Percentiles rank a stretch among this genome's conserved stretches.
These are phyloP conservation scores for Heliocidaris erythrogramma DNA, from an alignment of 35 echinoderm and acorn worm genomes.

Conservation along the genomic window DNA sequence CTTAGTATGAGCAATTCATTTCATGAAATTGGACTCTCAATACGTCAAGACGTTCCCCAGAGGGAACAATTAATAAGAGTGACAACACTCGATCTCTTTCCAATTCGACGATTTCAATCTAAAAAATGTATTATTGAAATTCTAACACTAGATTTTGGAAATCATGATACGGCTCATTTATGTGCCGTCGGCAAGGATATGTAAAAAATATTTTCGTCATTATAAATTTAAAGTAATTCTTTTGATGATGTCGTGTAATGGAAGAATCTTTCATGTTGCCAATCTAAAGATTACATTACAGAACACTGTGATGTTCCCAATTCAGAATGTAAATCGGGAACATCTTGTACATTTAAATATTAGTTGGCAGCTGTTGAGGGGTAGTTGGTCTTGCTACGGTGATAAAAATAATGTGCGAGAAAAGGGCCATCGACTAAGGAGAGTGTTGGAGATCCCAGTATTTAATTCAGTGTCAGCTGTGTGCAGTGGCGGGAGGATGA, in stretches of 20 bases:
- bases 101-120: not conserved
- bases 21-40: not conserved
- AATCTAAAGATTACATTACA: not conserved
- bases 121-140: not conserved
- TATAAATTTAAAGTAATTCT: not conserved
- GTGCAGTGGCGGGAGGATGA: too few species aligned
- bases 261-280: not conserved
- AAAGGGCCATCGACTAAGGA: too few species aligned
- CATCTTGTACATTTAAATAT: too few species aligned
- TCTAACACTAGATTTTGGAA: not conserved
- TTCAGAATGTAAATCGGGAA: too few species aligned
- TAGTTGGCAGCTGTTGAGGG: too few species aligned
- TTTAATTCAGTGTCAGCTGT: too few species aligned
- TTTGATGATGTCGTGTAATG: not conserved
- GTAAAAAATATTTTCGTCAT: not conserved
- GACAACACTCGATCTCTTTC: not conserved
- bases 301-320: not conserved
- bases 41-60: not conserved
- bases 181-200: not conserved
- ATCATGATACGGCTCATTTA: not conserved
- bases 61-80: not conserved
- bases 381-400: too few species aligned
- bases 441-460: too few species aligned
- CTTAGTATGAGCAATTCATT: not conserved
- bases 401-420: too few species aligned